Evolutionary conservation across 2,113 vertebrate species (phyloP).

Genomic region (Alexandromys fortis): DNA sequence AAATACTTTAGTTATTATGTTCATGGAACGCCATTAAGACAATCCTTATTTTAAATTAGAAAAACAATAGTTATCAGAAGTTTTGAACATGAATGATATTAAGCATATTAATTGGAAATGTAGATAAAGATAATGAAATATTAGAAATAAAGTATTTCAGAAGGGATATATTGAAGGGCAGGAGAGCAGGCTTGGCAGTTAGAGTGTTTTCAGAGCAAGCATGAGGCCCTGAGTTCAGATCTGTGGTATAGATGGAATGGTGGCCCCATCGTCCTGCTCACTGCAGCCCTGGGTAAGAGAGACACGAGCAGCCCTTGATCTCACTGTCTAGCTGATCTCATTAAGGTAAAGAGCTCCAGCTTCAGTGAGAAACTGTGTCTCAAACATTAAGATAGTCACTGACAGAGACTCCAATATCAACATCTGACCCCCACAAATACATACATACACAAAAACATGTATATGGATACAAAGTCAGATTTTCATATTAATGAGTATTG

Average conservation of each 20-base stretch:
- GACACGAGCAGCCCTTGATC: background rate
- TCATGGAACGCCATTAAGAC: background rate
- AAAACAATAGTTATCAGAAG: background rate
- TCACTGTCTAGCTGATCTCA: background rate
- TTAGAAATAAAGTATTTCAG: slow-evolving; percentile 21
- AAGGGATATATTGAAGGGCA: background rate
- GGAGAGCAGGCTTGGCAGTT: no score
- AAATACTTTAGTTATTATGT: slow-evolving; percentile 9
- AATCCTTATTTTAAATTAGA: background rate
- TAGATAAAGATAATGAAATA: background rate
- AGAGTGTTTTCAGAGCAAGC: background rate
- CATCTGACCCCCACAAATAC: background rate
- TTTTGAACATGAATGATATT: slow-evolving; percentile 20
- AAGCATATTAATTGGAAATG: background rate
- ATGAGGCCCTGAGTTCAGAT: background rate
- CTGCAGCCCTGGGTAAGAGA: background rate
- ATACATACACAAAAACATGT: background rate
- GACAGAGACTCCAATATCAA: background rate
- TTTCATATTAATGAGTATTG: background rate
- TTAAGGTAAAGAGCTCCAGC: background rate
- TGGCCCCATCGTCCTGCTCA: no score
- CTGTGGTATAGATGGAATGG: background rate
- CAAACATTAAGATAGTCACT: background rate
- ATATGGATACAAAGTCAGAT: background rate
- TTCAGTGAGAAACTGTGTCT: background rate